phyloP scores from a whole-genome alignment of 1,140 invertebrate genomes.

The Polypedilum vanderplanki region DNA sequence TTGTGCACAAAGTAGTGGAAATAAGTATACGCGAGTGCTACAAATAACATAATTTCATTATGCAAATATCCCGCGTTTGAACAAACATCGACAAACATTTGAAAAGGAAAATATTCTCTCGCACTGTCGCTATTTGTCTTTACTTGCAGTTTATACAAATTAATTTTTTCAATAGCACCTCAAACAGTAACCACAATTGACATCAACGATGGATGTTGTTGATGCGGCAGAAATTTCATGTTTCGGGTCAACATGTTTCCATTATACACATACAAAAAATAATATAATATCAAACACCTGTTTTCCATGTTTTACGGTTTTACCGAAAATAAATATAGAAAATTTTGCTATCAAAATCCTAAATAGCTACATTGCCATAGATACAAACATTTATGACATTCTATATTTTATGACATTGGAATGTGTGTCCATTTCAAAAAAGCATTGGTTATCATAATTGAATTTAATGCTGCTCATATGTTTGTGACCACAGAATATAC shows the following conservation, averaged over 20 bases:
- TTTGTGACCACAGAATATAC: neutral
- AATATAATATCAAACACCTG: conserved; percentile 27
- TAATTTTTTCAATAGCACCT: neutral
- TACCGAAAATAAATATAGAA: neutral
- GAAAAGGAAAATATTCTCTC: too few species aligned
- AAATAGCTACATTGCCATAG: neutral
- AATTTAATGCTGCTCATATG: neutral
- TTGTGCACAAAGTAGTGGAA: neutral
- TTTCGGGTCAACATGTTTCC: conserved; percentile 22
- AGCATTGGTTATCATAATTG: neutral
- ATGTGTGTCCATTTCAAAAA: neutral
- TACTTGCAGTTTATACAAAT: neutral
- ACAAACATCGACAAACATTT: neutral
- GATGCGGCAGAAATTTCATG: conserved; percentile 24
- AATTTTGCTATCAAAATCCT: neutral
- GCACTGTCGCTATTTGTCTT: too few species aligned
- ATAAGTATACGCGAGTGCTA: neutral
- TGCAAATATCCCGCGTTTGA: neutral
- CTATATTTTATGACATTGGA: conserved; percentile 5
- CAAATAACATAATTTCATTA: conserved; percentile 26
- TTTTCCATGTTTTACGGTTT: conserved; percentile 20
- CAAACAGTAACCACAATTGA: neutral
- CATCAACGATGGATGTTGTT: neutral
- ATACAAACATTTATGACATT: conserved; percentile 24
- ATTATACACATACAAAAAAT: neutral